Evolutionary conservation across 2,797 vertebrate genomes (phyloP).

Genomic region (Siniperca undulata): DNA sequence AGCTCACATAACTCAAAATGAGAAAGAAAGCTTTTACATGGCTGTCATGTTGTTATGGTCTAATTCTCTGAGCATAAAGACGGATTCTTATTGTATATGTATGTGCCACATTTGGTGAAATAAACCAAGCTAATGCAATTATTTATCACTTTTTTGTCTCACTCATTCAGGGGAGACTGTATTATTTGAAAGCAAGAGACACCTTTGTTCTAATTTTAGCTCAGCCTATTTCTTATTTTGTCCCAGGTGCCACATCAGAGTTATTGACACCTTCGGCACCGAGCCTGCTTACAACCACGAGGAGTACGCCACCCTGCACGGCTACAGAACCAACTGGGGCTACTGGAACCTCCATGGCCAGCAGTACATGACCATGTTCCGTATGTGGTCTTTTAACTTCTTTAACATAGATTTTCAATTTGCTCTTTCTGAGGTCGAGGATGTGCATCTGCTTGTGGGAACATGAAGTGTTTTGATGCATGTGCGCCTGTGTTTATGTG

Average conservation of each 20-base stretch:
- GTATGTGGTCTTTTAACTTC: conserved; percentile 61
- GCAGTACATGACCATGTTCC: conserved; percentile 98
- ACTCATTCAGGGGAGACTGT: not conserved
- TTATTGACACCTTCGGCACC: conserved; percentile 97
- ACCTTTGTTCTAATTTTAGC: conserved; percentile 43
- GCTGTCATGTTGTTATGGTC: not conserved
- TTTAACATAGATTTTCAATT: not conserved
- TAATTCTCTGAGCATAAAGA: not conserved
- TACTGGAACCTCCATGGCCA: conserved; percentile 96
- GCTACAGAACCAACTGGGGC: conserved; percentile 97
- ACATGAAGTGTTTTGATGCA: not conserved
- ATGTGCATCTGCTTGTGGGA: not conserved
- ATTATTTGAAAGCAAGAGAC: conserved; percentile 1
- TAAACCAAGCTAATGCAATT: not conserved
- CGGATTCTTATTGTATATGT: not conserved
- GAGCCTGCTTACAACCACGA: conserved; percentile 97
- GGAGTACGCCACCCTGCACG: conserved; percentile 93
- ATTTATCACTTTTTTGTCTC: not conserved
- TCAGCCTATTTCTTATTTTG: conserved; percentile 22
- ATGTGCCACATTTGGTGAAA: not conserved
- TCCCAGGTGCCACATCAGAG: conserved; percentile 93
- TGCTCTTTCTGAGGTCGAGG: not conserved
- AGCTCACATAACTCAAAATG: conserved; percentile 18
- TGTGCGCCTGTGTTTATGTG: conserved; percentile 17
- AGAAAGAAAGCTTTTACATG: not conserved